Percentiles rank a stretch among this genome's conserved stretches.
phyloP scores from a whole-genome alignment of 2,797 vertebrate species.

The Phrynocephalus vlangalii region DNA sequence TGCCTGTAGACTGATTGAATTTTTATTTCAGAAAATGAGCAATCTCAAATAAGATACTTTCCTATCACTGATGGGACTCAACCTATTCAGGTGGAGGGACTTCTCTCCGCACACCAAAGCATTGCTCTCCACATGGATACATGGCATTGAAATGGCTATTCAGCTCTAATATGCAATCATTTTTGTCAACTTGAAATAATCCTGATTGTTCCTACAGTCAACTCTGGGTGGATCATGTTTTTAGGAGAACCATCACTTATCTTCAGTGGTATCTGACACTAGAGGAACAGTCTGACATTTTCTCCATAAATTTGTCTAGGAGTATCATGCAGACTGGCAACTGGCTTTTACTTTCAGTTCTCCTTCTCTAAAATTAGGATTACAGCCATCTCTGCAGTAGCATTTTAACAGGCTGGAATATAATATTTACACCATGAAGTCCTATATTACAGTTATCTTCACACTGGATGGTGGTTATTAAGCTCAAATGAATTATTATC shows the following conservation, averaged over 20 bases:
- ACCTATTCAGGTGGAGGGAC: background rate
- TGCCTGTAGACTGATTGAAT: too few relatives aligned
- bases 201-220: background rate
- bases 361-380: background rate
- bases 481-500: constrained; percentile 5
- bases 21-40: background rate
- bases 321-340: background rate
- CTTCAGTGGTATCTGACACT: background rate
- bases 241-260: background rate
- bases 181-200: background rate
- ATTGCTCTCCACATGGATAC: background rate
- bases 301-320: background rate
- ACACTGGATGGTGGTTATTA: background rate
- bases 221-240: background rate
- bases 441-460: background rate
- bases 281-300: background rate
- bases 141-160: background rate
- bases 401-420: background rate
- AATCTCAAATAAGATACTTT: background rate
- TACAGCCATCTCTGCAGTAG: background rate
- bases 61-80: background rate
- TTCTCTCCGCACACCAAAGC: background rate
- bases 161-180: background rate
- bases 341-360: background rate
- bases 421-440: background rate